Conservation (phyloP, 2,888 invertebrate species). For the Drosophila formosana region DNA sequence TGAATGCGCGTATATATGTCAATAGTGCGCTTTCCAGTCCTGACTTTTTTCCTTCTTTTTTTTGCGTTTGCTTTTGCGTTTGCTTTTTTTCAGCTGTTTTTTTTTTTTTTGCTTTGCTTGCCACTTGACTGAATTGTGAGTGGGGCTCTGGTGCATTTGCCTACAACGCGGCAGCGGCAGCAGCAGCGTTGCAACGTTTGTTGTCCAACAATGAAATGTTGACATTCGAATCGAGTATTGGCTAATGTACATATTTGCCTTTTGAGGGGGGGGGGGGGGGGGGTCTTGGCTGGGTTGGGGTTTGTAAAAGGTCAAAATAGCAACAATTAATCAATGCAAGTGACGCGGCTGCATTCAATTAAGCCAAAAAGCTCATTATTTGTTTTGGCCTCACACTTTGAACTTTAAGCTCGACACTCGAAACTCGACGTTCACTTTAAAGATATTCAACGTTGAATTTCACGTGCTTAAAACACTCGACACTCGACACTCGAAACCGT, state of each 20-base stretch:
- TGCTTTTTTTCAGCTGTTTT: conserved; percentile 59
- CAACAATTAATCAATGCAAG: conserved; percentile 63
- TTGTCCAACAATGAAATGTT: conserved; percentile 47
- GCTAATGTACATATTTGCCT: conserved; percentile 8
- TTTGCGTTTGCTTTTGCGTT: conserved; percentile 35
- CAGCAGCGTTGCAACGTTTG: conserved; percentile 9
- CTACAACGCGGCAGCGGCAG: conserved; percentile 27
- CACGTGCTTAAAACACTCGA: conserved; percentile 21
- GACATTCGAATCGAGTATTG: conserved; percentile 34
- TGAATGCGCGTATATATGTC: conserved; percentile 81
- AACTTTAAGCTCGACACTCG: conserved; percentile 18
- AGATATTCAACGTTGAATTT: conserved; percentile 26
- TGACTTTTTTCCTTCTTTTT: conserved; percentile 40
- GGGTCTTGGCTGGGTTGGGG: conserved; percentile 18
- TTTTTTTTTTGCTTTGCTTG: conserved; percentile 42
- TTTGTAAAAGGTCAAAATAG: conserved; percentile 59
- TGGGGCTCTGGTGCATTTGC: conserved; percentile 57
- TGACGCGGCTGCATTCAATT: conserved; percentile 34
- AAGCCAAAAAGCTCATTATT: conserved; percentile 27
- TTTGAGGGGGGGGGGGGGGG: conserved; percentile 8
- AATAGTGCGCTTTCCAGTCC: conserved; percentile 84
- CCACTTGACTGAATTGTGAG: conserved; percentile 78
- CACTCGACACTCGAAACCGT: conserved; percentile 5
- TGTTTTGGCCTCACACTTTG: conserved; percentile 21
- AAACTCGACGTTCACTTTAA: conserved; percentile 9